phyloP scores from a whole-genome alignment of 2,113 vertebrate genomes.

The Pterocles gutturalis region DNA sequence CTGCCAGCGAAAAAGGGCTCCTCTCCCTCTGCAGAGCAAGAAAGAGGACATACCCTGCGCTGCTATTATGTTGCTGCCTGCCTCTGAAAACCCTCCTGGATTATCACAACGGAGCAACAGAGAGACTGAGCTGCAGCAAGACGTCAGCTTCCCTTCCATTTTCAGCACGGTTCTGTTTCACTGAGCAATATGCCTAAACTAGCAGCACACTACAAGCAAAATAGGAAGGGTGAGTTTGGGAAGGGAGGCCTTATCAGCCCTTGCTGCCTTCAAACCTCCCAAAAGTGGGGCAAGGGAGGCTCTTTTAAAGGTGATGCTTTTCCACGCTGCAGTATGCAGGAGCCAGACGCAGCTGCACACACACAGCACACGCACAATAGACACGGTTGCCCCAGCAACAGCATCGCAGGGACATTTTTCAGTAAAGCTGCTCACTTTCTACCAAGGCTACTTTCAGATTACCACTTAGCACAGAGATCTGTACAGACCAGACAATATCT shows the following conservation, averaged over 20 bases:
- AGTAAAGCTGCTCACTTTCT: not conserved
- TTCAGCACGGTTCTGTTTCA: not conserved
- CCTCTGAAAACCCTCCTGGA: not conserved
- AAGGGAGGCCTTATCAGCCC: not conserved
- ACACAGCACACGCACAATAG: not conserved
- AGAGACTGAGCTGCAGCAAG: not conserved
- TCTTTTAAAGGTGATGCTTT: not conserved
- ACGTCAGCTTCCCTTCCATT: not conserved
- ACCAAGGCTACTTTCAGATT: slow-evolving; percentile 3
- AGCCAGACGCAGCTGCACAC: not conserved
- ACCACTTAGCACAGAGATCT: not conserved
- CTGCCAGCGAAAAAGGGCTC: not conserved
- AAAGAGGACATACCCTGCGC: not conserved
- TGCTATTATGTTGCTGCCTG: not conserved
- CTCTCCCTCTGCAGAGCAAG: not conserved
- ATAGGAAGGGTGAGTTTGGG: not conserved
- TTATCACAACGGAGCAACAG: not conserved
- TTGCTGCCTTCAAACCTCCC: not conserved
- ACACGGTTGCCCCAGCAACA: slow-evolving; percentile 40
- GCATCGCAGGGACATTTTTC: not conserved
- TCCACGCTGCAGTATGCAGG: not conserved
- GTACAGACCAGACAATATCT: not conserved
- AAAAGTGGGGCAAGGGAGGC: not conserved
- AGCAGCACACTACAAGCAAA: not conserved
- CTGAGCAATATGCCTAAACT: not conserved